Conservation (phyloP, 2,797 vertebrate species). For the Aselliscus stoliczkanus region DNA sequence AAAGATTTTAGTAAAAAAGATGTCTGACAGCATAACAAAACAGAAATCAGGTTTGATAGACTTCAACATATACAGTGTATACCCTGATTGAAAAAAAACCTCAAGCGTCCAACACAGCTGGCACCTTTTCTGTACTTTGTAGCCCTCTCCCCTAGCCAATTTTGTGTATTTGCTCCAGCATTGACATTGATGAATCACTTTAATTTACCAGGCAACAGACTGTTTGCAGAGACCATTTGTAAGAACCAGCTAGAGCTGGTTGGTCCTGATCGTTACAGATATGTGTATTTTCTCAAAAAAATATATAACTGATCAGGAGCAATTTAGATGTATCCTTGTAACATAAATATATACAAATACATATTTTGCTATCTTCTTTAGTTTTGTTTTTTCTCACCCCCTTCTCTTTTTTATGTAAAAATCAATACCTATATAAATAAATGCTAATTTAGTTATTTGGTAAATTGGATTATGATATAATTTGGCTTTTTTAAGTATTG, state of each 20-base stretch:
- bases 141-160: conserved; percentile 18
- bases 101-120: background rate
- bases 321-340: conserved; percentile 9
- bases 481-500: background rate
- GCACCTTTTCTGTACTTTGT: conserved; percentile 35
- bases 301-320: background rate
- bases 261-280: conserved; percentile 45
- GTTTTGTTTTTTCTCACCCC: conserved; percentile 2
- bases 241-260: conserved; percentile 35
- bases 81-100: conserved; percentile 3
- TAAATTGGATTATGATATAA: background rate
- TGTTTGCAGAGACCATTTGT: conserved; percentile 37
- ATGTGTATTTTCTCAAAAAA: conserved; percentile 22
- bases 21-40: conserved; percentile 31
- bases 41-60: conserved; percentile 13
- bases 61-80: background rate
- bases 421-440: background rate
- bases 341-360: background rate
- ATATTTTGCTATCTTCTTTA: background rate
- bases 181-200: conserved; percentile 71
- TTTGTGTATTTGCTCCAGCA: background rate
- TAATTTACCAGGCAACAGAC: conserved; percentile 60
- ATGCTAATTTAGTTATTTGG: conserved; percentile 2
- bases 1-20: conserved; percentile 16
- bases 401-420: background rate